Base-by-base conservation (phyloP, 2,797 vertebrate genomes). In the Cynopterus sphinx region DNA sequence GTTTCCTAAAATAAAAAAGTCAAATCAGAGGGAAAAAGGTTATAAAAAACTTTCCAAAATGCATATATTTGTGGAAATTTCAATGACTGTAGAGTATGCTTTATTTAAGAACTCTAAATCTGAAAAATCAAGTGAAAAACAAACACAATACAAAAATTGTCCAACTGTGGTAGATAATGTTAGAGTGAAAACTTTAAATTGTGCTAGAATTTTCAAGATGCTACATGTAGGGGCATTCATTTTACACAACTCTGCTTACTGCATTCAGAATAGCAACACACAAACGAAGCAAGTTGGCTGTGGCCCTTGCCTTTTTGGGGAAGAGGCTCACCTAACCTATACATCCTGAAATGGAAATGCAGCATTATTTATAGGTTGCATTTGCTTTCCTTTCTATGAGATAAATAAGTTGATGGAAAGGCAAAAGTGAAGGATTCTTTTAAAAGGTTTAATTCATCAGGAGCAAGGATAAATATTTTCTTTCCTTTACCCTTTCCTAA, bases 91-190 rank as follows among this genome's bases (percentile, higher is more conserved):
- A 10, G 21, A 59, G 16, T 33, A 46, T 4, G 1, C 9, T 94
- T 89, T 87, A 82, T 87, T 90, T 77, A 78, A 46, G 16, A 92
- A 78, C 17, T 49, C n/a, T 16, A 61, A 85, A 65, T 89, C 57
- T 86, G 68, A 87, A 85, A 96, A 96, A 68, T 79, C 46, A 86
- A 88, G 49, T 49, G 65, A 74, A 92, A 94, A 96, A 87, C 57
- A 59, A 41, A 78, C 13, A 41, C 28, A 73, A 78, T 53, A 49
- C n/a, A 65, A 81, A 73, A 33, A 59, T 0, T 89, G 65, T 51
- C 55, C 19, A 33, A 43, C 36, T 90, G 15, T 19, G 9, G 51
- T 41, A 19, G 61, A 13, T 79, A 87, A 83, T 22, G 68, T 67
- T 41, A 85, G 57, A 78, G 17, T 71, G 53, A 70, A 96, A 89